Base-by-base conservation (phyloP, 2,888 invertebrate species). In the Ashinkailepas kermadecensis region DNA sequence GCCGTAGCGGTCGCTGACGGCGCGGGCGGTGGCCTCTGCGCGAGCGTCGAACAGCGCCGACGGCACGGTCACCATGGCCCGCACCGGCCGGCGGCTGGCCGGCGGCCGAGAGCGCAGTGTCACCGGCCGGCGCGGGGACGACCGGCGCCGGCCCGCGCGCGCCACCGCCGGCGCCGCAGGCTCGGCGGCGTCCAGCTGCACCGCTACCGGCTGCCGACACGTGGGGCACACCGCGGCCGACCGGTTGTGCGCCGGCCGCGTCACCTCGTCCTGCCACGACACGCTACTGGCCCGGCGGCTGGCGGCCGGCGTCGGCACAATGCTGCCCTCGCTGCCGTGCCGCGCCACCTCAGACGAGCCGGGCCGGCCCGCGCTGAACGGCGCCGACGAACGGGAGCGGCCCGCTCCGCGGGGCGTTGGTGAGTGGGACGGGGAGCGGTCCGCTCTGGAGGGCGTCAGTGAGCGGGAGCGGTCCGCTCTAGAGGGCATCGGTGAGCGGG, bases 241-340 rank as follows among this genome's bases (percentile, higher is more conserved):
- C 58, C 7, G 57, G 57, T 7, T 21, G 23, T 21, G 25, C 74
- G 15, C 23, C 59, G 62, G 62, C 62, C 59, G 62, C 21, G n/a
- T 57, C 65, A 64, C 65, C 78, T 74, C 70, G 78, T 78, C 74
- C 54, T 58, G 80, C 80, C 78, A 80, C 15, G 78, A 59, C n/a
- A 62, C 67, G 78, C 59, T 54, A 57, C 62, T 78, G 54, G 78
- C 59, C 18, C 56, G 18, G 80, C 18, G 67, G 64, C 18, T 12
- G 56, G 80, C 39, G 59, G 56, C 62, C 62, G 6, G 23, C 23
- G 8, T 21, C 54, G 79, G 21, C 8, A 39, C 23, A 56, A 62
- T 4, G 59, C 67, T 56, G 54, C 54, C 13, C n/a, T n/a, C 9
- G 21, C 23, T 25, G 39, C 7, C 65, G 15, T 1, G 39, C 39